Conservation (phyloP, 2,113 vertebrate species). For the Pterocles burchelli region DNA sequence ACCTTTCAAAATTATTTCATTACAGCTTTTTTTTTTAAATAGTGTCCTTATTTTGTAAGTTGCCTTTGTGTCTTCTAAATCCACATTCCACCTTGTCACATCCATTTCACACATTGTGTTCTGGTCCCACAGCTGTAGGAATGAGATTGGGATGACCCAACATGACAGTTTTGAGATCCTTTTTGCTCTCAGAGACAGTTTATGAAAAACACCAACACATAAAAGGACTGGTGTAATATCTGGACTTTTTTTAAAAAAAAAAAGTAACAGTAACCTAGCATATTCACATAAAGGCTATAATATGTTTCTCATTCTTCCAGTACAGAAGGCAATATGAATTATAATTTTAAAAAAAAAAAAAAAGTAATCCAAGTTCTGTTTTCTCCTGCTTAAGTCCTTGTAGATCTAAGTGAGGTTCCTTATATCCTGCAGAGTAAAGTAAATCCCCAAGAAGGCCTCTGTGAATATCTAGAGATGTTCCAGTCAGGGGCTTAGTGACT, state of each 20-base stretch:
- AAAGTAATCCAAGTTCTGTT: rapidly evolving
- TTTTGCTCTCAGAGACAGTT: neutral
- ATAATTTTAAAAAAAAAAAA: neutral
- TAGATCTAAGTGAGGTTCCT: neutral
- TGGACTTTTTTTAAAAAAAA: neutral
- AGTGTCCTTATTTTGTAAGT: neutral
- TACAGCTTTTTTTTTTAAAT: neutral
- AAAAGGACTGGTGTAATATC: neutral
- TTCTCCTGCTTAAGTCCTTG: neutral
- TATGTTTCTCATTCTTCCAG: neutral
- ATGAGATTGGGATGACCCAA: neutral
- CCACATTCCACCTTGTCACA: neutral
- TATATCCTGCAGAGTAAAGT: neutral
- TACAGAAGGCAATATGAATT: neutral
- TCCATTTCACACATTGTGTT: neutral
- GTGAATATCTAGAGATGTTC: neutral
- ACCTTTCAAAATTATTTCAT: neutral
- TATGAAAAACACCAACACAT: neutral
- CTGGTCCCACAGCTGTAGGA: neutral
- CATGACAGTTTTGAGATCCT: neutral
- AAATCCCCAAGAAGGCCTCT: neutral
- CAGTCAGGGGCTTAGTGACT: neutral
- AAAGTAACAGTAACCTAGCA: neutral
- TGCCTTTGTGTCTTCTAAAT: neutral
- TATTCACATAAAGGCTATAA: neutral